phyloP scores from a whole-genome alignment of 2,113 vertebrate genomes.

The Callipepla squamata region DNA sequence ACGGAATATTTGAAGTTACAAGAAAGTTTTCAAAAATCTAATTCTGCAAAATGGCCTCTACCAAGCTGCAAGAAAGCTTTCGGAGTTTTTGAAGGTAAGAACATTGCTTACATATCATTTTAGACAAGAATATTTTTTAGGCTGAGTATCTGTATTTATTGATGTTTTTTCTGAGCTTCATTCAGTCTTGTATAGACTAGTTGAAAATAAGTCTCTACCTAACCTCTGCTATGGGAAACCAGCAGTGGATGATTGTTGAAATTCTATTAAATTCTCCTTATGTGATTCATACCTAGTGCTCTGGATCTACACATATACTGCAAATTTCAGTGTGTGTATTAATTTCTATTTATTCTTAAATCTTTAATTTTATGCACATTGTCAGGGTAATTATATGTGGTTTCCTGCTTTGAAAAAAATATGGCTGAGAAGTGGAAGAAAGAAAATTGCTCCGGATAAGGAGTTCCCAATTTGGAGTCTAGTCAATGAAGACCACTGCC shows the following conservation, averaged over 20 bases:
- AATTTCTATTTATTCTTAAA: neutral
- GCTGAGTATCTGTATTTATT: neutral
- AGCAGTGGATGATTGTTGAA: neutral
- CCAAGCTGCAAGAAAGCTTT: slow-evolving; percentile 80
- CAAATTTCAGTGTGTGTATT: neutral
- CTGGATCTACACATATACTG: neutral
- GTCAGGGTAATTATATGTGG: neutral
- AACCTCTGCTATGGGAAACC: neutral
- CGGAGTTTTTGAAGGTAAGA: slow-evolving; percentile 83
- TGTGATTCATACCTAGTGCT: neutral
- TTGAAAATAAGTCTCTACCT: neutral
- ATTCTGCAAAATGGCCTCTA: slow-evolving; percentile 81
- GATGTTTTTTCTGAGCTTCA: neutral
- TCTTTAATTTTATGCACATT: neutral
- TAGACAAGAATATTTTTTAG: neutral
- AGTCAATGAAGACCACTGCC: neutral
- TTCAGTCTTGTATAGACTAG: neutral
- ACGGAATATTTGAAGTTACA: slow-evolving; percentile 82
- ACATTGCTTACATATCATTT: neutral
- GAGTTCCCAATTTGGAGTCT: neutral
- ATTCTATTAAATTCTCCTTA: neutral
- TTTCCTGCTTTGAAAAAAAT: neutral
- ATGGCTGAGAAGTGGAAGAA: neutral
- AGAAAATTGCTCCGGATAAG: neutral
- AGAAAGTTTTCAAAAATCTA: slow-evolving; percentile 83